A percentile compares a stretch with the other conserved stretches of the same genome.
These are phyloP conservation scores for Oreochromis mossambicus DNA, from an alignment of 2,797 vertebrate genomes.

Conservation along the genomic window DNA sequence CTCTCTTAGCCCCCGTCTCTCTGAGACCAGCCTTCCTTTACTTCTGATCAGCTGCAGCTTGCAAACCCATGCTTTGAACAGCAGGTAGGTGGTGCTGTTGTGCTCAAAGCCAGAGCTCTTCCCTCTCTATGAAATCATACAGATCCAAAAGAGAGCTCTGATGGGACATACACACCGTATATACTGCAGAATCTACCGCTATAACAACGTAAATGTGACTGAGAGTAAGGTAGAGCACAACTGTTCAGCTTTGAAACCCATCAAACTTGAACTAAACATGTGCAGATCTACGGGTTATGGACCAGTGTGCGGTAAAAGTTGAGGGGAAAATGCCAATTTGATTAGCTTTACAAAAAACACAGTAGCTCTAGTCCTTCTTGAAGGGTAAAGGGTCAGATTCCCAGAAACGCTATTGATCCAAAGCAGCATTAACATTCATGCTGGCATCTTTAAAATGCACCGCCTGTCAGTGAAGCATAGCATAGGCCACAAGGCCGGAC, in stretches of 20 bases:
- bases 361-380: neutral
- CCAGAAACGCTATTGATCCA: conserved; percentile 43
- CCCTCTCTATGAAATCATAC: neutral
- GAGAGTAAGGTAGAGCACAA: neutral
- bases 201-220: neutral
- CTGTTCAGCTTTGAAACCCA: neutral
- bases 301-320: neutral
- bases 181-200: neutral
- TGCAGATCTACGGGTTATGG: neutral
- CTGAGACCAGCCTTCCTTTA: neutral
- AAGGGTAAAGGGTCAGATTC: conserved; percentile 41
- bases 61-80: neutral
- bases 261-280: neutral
- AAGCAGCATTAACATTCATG: conserved; percentile 42
- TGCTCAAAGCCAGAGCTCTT: neutral
- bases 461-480: conserved; percentile 26
- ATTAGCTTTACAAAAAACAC: conserved; percentile 10
- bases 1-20: neutral
- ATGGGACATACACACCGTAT: neutral
- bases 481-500: neutral
- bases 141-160: neutral
- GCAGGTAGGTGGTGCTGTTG: neutral
- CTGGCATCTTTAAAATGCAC: conserved; percentile 35
- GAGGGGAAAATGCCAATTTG: conserved; percentile 2
- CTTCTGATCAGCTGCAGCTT: neutral